Evolutionary conservation across 2,113 vertebrate genomes (phyloP), one percentile per base, ranked within the genome.

Genomic region (Thryonomys swinderianus): DNA sequence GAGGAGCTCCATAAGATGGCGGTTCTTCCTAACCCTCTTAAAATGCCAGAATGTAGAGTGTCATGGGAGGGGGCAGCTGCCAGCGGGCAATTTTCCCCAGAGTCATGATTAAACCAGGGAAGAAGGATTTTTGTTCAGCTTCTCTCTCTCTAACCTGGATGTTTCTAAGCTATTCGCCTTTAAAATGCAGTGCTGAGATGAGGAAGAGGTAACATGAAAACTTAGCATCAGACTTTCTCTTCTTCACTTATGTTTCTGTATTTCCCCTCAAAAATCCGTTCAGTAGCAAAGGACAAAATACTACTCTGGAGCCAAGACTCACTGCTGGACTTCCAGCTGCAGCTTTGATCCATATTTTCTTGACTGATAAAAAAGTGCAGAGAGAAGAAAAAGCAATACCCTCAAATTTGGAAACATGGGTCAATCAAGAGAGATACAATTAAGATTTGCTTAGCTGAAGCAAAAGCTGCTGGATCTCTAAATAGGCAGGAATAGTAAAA

Each of bases 161-260:
- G 8, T 53, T 71, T 85, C 83, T 78, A 53, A 94, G 23, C 7
- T 9, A 40, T 9, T 66, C 4, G 17, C 37, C n/a, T 90, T 76
- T 55, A 76, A 94, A 32, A 7, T n/a, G 93, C 71, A 95, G 32
- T 8, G 53, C 7, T 81, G 78, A 91, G 59, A 90, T 57, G 87
- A 45, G 13, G 23, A 69, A 12, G 51, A 55, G 5, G 8, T 34
- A 73, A 37, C 42, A 80, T 84, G 32, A 40, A 87, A 95, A 37
- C 18, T 32, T 80, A 51, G n/a, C 6, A 42, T 55, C 23, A 48
- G 10, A 66, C 0, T 4, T 78, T 89, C 3, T 93, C 30, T 40
- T 78, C 5, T 18, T 87, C 23, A 80, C 12, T 30, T 40, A 13
- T n/a, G 7, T 80, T 45, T 87, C 34, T 48, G 23, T 67, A 32